Evolutionary conservation across 2,113 vertebrate genomes (phyloP).

Genomic region (Anser cygnoides): DNA sequence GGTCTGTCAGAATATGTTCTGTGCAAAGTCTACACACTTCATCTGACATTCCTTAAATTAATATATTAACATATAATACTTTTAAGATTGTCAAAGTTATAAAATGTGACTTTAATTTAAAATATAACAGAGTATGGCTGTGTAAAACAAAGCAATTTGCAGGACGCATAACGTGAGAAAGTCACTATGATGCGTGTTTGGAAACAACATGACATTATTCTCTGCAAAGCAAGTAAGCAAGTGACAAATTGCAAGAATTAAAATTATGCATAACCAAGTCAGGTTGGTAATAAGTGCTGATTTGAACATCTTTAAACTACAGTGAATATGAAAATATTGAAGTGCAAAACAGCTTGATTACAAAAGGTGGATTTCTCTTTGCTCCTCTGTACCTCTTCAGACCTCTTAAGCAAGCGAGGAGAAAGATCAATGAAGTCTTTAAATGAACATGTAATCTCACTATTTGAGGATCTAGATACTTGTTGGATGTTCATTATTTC

Average conservation of each 20-base stretch:
- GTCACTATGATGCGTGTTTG: background rate
- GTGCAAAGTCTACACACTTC: constrained; percentile 60
- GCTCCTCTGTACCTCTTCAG: background rate
- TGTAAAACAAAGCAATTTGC: constrained; percentile 61
- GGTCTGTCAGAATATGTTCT: constrained; percentile 74
- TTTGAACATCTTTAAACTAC: constrained; percentile 45
- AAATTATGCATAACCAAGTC: constrained; percentile 6
- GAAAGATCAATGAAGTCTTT: background rate
- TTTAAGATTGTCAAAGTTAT: constrained; percentile 50
- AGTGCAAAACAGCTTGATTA: background rate
- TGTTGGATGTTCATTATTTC: background rate
- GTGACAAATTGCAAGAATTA: constrained; percentile 47
- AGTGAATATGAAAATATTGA: constrained; percentile 8
- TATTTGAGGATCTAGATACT: background rate
- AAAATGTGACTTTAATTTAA: constrained; percentile 59
- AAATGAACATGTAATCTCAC: background rate
- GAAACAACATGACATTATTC: constrained; percentile 44
- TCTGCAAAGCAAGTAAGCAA: constrained; percentile 38
- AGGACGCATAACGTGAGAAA: constrained; percentile 44
- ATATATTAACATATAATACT: constrained; percentile 58
- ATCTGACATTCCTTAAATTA: constrained; percentile 64
- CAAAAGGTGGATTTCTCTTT: constrained; percentile 13
- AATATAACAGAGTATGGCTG: background rate
- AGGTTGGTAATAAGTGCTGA: constrained; percentile 24
- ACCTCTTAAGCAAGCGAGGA: background rate